phyloP scores from a whole-genome alignment of 2,113 vertebrate species.

The Zosterops pallidus region DNA sequence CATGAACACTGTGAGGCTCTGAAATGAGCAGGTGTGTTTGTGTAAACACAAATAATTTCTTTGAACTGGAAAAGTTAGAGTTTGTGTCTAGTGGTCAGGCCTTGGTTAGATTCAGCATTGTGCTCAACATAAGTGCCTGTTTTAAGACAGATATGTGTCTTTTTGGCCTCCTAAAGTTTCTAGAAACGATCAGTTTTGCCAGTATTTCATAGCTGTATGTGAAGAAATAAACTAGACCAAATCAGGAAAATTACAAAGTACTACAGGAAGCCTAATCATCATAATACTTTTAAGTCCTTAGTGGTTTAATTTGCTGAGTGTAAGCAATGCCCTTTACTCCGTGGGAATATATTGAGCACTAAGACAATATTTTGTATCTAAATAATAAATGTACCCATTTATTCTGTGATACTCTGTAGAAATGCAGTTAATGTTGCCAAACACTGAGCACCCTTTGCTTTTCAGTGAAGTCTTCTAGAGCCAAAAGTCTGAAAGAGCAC shows the following conservation, averaged over 20 bases:
- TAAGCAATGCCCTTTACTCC: neutral
- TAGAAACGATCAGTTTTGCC: neutral
- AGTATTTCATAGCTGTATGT: neutral
- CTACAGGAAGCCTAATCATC: neutral
- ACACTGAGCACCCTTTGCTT: neutral
- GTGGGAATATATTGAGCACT: neutral
- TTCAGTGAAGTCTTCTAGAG: neutral
- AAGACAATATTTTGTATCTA: constrained; percentile 15
- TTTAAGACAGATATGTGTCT: neutral
- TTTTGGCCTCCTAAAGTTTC: neutral
- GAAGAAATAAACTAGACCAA: neutral
- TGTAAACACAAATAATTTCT: neutral
- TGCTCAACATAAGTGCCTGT: neutral
- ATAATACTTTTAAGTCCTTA: neutral
- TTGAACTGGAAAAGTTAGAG: neutral
- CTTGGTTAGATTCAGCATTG: neutral
- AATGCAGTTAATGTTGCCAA: neutral
- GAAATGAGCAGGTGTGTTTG: neutral
- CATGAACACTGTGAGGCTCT: neutral
- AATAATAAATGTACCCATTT: constrained; percentile 18
- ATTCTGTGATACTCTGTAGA: neutral
- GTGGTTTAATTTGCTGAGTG: neutral
- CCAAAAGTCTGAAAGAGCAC: neutral
- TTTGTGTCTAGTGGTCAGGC: neutral
- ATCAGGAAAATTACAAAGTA: neutral